Base-by-base conservation (phyloP, 2,797 vertebrate species). In the Scolopax bukidnonensis region DNA sequence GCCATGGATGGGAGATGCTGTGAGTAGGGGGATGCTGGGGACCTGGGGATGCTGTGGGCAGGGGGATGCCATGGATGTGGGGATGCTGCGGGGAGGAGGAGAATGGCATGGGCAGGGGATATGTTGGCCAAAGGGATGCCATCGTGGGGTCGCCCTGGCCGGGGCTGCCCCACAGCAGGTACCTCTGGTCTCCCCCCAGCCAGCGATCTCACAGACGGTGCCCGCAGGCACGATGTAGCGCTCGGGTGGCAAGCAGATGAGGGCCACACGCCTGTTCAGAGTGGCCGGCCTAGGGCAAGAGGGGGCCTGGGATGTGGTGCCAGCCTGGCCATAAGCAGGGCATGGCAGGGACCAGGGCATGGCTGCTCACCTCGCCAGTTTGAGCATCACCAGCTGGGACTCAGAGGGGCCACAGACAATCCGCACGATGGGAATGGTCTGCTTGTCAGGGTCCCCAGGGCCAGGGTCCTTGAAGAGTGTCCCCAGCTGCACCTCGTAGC, bases 171-270 rank as follows among this genome's bases (percentile, higher is more conserved):
- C 0, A 0, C 3, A 0, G 47, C 11, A 16, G 97, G 97, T 98
- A 98, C 99, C 99, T 99, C 97, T 98, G 16, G 99, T 99, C 89
- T 99, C 99, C 6, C 99, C 99, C 99, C 99, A 99, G 85, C 99
- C 99, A 1, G 99, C 98, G 0, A 99, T 99, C 98, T 99, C 99
- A 33, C 99, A 99, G 47, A 36, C 3, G 1, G 99, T 99, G 43
- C 90, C 97, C 1, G 98, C 98, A 4, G 98, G 98, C n/a, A 99
- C 99, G 4, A 99, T 96, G 61, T 99, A 99, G 80, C 97, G 98
- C 97, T 99, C 99, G 0, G 99, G 99, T 4, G 99, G 99, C 56
- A 99, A 98, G 97, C 99, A 99, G 97, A 99, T 99, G 90, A 99
- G 98, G 90, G 99, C 99, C 96, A 99, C 98, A 0, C 98, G 99